Percentiles rank a stretch among this genome's conserved stretches.
Conservation (phyloP, 2,888 invertebrate genomes). For the Epistrophella euchroma region DNA sequence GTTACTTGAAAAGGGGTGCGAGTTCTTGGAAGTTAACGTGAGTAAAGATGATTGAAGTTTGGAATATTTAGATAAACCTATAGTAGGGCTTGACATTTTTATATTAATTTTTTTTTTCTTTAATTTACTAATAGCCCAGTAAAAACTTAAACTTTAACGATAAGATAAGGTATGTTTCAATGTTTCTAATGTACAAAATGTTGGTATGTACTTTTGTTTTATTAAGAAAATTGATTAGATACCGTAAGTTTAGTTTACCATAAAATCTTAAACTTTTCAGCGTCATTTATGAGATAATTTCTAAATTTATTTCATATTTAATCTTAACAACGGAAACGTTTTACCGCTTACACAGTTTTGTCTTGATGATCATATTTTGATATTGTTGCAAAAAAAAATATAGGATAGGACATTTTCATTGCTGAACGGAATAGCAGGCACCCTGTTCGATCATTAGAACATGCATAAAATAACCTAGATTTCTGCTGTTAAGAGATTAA, state of each 20-base stretch:
- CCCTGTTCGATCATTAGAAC: too few relatives aligned
- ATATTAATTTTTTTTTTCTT: background rate
- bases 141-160: background rate
- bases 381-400: too few relatives aligned
- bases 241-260: background rate
- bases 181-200: background rate
- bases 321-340: background rate
- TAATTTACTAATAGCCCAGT: constrained; percentile 7
- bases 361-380: too few relatives aligned
- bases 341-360: too few relatives aligned
- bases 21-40: background rate
- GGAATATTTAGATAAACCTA: background rate
- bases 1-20: background rate
- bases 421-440: too few relatives aligned
- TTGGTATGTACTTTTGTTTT: background rate
- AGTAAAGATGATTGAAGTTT: constrained; percentile 19
- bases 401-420: too few relatives aligned
- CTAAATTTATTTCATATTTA: background rate
- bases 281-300: background rate
- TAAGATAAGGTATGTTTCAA: background rate
- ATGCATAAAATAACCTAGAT: too few relatives aligned
- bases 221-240: background rate
- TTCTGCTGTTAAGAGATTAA: too few relatives aligned
- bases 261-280: background rate
- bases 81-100: constrained; percentile 3